These are phyloP conservation scores for Ormyrus thymus DNA, from an alignment of 2,888 invertebrate species.

Conservation along the genomic window DNA sequence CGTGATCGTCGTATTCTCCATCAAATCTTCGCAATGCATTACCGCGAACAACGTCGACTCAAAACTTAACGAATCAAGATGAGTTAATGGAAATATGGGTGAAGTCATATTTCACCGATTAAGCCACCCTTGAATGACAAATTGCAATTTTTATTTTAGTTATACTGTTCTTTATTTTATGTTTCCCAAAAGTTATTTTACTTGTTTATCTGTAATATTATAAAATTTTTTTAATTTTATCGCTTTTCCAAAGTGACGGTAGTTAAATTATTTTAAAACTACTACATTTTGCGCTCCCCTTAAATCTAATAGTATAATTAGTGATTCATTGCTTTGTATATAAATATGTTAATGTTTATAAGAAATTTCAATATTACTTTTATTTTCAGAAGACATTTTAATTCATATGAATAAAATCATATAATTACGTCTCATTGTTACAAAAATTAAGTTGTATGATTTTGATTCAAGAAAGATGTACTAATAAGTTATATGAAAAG, in stretches of 20 bases:
- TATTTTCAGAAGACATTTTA: constrained; percentile 27
- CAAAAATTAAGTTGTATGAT: background rate
- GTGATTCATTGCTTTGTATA: constrained; percentile 31
- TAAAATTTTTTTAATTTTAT: constrained; percentile 1
- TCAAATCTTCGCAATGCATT: constrained; percentile 14
- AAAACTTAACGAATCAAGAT: constrained; percentile 48
- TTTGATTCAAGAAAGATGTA: constrained; percentile 32
- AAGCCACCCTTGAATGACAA: constrained; percentile 15
- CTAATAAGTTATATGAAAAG: constrained; percentile 4
- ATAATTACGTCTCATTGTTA: constrained; percentile 10
- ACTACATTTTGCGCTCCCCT: background rate
- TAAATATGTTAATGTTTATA: constrained; percentile 40
- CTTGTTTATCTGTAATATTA: constrained; percentile 40
- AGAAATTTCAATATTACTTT: constrained; percentile 8
- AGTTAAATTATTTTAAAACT: background rate
- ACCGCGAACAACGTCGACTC: constrained; percentile 50
- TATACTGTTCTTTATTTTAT: background rate
- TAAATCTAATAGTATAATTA: background rate
- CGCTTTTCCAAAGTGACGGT: background rate
- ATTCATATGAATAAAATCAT: constrained; percentile 3
- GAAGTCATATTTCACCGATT: constrained; percentile 55
- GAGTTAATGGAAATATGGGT: constrained; percentile 56
- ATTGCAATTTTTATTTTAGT: constrained; percentile 18
- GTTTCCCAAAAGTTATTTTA: constrained; percentile 17
- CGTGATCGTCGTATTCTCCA: constrained; percentile 65